Base-by-base conservation (phyloP, 2,888 invertebrate genomes). In the Temnothorax unifasciatus region DNA sequence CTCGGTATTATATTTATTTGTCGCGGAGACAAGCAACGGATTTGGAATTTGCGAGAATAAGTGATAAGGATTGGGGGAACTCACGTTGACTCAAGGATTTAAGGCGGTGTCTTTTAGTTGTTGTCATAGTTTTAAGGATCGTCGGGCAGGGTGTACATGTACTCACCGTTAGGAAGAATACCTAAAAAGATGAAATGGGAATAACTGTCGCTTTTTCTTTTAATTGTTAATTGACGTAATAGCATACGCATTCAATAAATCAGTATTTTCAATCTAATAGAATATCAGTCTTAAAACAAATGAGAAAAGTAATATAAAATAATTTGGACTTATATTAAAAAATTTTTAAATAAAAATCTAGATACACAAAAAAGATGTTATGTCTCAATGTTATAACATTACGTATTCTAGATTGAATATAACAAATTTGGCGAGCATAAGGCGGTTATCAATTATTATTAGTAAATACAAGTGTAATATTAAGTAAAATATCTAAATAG, bases 91-190 rank as follows among this genome's bases (percentile, higher is more conserved):
- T 47, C 11, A 34, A 75, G 63, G 38, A 75, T 34, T 9, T 59
- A 81, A 34, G 2, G 50, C 11, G 5, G 21, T 57, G 21, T 41
- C 59, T 13, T 52, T 54, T 84, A 84, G 64, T 52, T 50, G 61
- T 76, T 61, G 41, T 74, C 61, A 59, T 54, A 52, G 15, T 69
- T 66, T n/a, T 90, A 90, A 79, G 77, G 84, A 77, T 91, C 89
- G 76, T 89, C 90, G 52, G 90, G 87, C 74, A 86, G 91, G 59
- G 93, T 82, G 82, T 91, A 87, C 94, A 94, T 93, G 90, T 92
- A 92, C 86, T 94, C 93, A 86, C 94, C 93, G 84, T 88, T 93
- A 68, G 93, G 93, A 74, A 94, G 89, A 84, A 94, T 88, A 85
- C 94, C 94, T 94, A 92, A 83, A 87, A 77, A 84, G 83, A 64